phyloP scores from a whole-genome alignment of 2,797 vertebrate genomes.

The Ctenochaetus hawaiiensis region DNA sequence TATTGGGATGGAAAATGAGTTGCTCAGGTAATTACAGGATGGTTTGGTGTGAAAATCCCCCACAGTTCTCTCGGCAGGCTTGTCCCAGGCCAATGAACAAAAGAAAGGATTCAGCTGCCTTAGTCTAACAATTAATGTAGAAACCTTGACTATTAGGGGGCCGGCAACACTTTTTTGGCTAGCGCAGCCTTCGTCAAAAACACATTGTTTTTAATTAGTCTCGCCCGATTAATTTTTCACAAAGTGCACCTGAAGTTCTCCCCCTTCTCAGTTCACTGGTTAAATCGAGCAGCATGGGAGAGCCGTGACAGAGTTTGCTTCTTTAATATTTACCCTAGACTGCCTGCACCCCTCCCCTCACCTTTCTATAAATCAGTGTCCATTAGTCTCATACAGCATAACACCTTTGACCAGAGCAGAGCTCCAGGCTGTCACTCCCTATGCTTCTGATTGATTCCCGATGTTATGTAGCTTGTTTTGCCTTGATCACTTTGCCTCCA shows the following conservation, averaged over 20 bases:
- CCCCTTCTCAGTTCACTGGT: conserved; percentile 33
- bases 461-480: conserved; percentile 69
- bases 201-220: conserved; percentile 73
- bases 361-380: conserved; percentile 53
- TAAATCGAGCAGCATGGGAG: conserved; percentile 42
- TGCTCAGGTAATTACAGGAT: conserved; percentile 59
- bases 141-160: conserved; percentile 45
- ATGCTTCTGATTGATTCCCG: conserved; percentile 73
- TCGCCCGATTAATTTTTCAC: conserved; percentile 62
- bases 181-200: conserved; percentile 58
- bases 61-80: conserved; percentile 32
- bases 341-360: conserved; percentile 16
- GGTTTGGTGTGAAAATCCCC: conserved; percentile 45
- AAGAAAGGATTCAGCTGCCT: conserved; percentile 47
- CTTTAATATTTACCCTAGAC: conserved; percentile 56
- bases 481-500: conserved; percentile 70
- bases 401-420: conserved; percentile 54
- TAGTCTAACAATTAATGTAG: conserved; percentile 53
- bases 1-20: conserved; percentile 39
- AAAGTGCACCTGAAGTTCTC: conserved; percentile 59
- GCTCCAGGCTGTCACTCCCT: conserved; percentile 55
- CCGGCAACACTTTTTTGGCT: conserved; percentile 14
- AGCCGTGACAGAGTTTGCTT: conserved; percentile 47
- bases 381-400: conserved; percentile 52
- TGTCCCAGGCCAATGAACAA: conserved; percentile 62